Percentiles rank a stretch among this genome's conserved stretches.
Conservation (phyloP, 2,113 vertebrate genomes). For the Engraulis encrasicolus region DNA sequence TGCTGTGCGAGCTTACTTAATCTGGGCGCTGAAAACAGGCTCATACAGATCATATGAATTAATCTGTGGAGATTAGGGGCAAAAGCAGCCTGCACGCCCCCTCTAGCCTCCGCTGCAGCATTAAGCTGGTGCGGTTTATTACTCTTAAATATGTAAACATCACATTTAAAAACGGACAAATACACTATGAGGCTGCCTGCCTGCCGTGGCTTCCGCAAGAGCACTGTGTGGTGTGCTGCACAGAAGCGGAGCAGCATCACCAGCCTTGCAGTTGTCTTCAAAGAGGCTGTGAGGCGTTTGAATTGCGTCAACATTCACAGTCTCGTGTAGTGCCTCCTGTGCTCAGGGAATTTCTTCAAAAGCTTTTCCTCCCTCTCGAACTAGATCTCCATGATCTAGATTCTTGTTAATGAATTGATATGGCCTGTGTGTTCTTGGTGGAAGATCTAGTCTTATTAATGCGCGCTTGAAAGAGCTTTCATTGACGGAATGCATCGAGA, state of each 20-base stretch:
- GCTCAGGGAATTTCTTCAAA: conserved; percentile 17
- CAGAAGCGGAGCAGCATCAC: background rate
- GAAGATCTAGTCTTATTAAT: too few relatives aligned
- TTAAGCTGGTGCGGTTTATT: conserved; percentile 62
- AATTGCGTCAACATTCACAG: background rate
- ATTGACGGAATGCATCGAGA: background rate
- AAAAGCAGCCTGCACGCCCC: conserved; percentile 57
- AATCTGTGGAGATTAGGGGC: conserved; percentile 70
- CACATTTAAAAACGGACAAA: conserved; percentile 65
- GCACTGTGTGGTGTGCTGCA: background rate
- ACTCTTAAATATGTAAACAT: conserved; percentile 70
- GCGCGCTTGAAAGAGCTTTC: too few relatives aligned
- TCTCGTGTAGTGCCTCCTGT: background rate
- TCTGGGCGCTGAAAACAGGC: conserved; percentile 54
- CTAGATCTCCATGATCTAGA: conserved; percentile 8
- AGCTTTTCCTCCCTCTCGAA: background rate
- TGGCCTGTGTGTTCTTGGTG: background rate
- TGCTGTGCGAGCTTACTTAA: conserved; percentile 57
- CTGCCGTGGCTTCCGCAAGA: conserved; percentile 45
- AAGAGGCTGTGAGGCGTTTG: background rate
- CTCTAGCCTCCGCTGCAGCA: conserved; percentile 61
- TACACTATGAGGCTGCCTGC: too few relatives aligned
- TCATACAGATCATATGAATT: conserved; percentile 70
- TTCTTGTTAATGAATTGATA: conserved; percentile 15
- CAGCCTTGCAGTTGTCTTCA: background rate